Evolutionary conservation across 2,113 vertebrate genomes (phyloP), one percentile per base, ranked within the genome.

Genomic region (Oncorhynchus gorbuscha): DNA sequence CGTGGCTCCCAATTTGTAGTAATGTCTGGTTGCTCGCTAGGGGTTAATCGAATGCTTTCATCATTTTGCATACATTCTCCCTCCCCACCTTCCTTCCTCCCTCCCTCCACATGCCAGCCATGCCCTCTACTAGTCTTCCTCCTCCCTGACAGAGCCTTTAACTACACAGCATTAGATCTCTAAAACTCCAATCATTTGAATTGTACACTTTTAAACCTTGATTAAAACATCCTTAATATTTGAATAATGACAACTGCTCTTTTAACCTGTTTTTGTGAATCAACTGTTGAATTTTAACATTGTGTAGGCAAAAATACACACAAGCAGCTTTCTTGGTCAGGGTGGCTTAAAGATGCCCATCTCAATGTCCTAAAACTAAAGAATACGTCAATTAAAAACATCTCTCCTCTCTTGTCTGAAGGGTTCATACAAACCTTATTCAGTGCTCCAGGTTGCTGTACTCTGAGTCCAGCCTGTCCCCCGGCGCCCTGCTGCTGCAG

Each of bases 371-470:
- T 45, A 12, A 45, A 11, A 45, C 8, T 11, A 45, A 45, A 45
- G 39, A 45, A 45, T 11, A 45, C 2, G 8, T 11, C 3, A 45
- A 45, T 39, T 39, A 9, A 9, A 45, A 45, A 45, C 39, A 45
- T 45, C 39, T 45, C 9, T 11, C 9, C 45, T 14, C 7, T 76
- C 6, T 18, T 3, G 16, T 12, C n/a, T 58, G 3, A 61, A 76
- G 13, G 22, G 9, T 55, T 16, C 1, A 61, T 22, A 20, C 69
- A 81, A 92, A 96, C 96, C 94, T 96, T 95, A 92, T 92, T 96
- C 93, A 98, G 91, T 39, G 94, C 85, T 85, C 93, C 96, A 86
- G 97, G 95, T 76, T 98, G 98, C 20, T 97, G 95, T 39, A 95
- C 94, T 85, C 97, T 95, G 73, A 98, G 87, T 78, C 92, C 95